Conservation (phyloP, 2,797 vertebrate species). For the Falco novaeseelandiae region DNA sequence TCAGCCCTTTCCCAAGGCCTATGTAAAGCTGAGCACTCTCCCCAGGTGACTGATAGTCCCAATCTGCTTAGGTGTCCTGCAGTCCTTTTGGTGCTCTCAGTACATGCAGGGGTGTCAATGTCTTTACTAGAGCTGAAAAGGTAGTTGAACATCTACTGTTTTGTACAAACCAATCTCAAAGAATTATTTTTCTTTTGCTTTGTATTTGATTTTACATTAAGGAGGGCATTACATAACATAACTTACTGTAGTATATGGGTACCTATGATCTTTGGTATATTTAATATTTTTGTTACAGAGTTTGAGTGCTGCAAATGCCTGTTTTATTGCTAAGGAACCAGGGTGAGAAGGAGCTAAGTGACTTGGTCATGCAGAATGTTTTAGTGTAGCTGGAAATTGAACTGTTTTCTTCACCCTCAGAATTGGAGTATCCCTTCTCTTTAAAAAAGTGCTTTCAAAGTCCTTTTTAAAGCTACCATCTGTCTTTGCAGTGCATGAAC, state of each 20-base stretch:
- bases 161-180: not conserved
- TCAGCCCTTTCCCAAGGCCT: not conserved
- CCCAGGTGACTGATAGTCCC: not conserved
- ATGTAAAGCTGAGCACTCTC: not conserved
- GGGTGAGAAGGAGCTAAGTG: not conserved
- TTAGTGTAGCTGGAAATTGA: not conserved
- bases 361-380: not conserved
- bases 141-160: not conserved
- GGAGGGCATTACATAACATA: not conserved
- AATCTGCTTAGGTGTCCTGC: not conserved
- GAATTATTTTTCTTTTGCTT: not conserved
- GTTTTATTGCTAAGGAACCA: not conserved
- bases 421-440: not conserved
- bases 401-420: not conserved
- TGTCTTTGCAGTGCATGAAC: constrained; percentile 65
- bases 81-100: not conserved
- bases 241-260: not conserved
- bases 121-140: not conserved
- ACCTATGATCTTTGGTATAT: not conserved
- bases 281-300: not conserved
- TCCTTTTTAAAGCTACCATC: not conserved
- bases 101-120: fast-evolving
- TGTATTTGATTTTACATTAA: not conserved
- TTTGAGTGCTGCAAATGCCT: not conserved
- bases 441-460: not conserved